Evolutionary conservation across 2,888 invertebrate species (phyloP), one percentile per base, ranked within the genome.

Genomic region (Mythimna loreyi): DNA sequence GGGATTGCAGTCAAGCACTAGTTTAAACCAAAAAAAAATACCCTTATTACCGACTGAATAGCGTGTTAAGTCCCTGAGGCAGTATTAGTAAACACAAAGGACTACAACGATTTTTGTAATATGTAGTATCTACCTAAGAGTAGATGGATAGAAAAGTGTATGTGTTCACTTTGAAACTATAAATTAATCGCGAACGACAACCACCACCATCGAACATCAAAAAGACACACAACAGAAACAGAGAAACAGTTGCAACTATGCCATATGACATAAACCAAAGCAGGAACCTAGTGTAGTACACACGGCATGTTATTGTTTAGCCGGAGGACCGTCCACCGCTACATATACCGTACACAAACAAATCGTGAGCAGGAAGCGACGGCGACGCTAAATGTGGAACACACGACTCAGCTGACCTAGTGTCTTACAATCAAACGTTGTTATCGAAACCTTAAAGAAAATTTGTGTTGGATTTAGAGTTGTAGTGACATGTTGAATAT

Each of bases 281-380:
- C 28, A 40, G 1, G 1, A 36, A 6, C 25, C 23, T 23, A 19
- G 7, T 4, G 19, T 36, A 55, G 60, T 43, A 30, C 9, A 49
- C n/a, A 45, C 8, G 25, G 33, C 30, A 13, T 55, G 63, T 43
- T 50, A 33, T 59, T 49, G 60, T 60, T n/a, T 36, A 6, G 16
- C 19, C 9, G 3, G 21, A 53, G 55, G 8, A 49, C 3, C 28
- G 28, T 28, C 23, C 43, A n/a, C 7, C 50, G n/a, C 50, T 59
- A 19, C n/a, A n/a, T 28, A 23, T 28, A 23, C 47, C 21, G 19
- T 43, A 64, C 11, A 82, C 61, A 80, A 82, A 69, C 68, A 61
- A 55, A 63, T 82, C 72, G 83, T 82, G 77, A 67, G 49, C 56
- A 81, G 74, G 81, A 83, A 81, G 71, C 45, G 33, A 53, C 43